phyloP scores from a whole-genome alignment of 2,888 invertebrate genomes.

The Furcula furcula region DNA sequence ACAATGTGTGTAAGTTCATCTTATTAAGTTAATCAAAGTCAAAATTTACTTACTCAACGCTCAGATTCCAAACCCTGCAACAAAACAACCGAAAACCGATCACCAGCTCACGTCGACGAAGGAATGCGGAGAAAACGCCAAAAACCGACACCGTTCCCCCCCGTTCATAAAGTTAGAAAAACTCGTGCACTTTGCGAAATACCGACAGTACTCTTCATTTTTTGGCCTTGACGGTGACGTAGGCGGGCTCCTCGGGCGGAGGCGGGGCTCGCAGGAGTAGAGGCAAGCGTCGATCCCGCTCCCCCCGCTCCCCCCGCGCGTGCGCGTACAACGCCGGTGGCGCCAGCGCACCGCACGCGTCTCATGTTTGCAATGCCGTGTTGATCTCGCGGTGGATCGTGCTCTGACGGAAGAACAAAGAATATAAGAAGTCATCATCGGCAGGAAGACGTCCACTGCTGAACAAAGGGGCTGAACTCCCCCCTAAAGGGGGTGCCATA shows the following conservation, averaged over 20 bases:
- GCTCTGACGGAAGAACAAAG: conserved; percentile 59
- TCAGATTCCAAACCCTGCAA: no score
- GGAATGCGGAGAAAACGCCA: not conserved
- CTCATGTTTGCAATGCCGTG: conserved; percentile 90
- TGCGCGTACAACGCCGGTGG: conserved; percentile 51
- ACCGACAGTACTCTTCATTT: conserved; percentile 73
- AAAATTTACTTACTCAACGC: no score
- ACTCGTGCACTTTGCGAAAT: conserved; percentile 76
- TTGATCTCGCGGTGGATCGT: conserved; percentile 92
- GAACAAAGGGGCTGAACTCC: no score
- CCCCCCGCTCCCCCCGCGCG: conserved; percentile 29
- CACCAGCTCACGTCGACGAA: not conserved
- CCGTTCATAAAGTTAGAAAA: conserved; percentile 39
- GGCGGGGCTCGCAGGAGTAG: conserved; percentile 30
- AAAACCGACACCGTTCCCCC: conserved; percentile 14
- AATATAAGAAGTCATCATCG: no score
- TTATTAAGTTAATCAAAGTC: no score
- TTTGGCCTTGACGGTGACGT: conserved; percentile 64
- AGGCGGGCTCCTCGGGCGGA: conserved; percentile 45
- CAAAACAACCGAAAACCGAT: not conserved
- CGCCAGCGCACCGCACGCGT: conserved; percentile 54
- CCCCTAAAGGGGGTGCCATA: no score
- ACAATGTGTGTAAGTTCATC: no score
- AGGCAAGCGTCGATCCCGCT: conserved; percentile 30
- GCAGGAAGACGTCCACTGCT: no score